Conservation (phyloP, 2,888 invertebrate species). For the Macrosoma leucophasiata region DNA sequence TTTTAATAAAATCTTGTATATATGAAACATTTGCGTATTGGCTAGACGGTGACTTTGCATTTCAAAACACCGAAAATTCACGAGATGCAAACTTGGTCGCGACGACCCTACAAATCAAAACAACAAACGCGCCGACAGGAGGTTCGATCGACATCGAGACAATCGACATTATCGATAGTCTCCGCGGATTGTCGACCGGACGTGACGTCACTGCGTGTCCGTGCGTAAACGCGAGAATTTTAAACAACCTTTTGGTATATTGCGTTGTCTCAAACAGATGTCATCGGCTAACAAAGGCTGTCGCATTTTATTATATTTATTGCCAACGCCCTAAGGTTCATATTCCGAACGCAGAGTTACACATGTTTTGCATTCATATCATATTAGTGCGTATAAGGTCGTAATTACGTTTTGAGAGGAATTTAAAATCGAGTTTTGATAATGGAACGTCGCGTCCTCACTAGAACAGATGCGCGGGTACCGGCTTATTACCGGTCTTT, state of each 20-base stretch:
- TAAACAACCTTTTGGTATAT: constrained; percentile 68
- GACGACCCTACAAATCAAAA: constrained; percentile 61
- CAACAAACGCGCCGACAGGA: constrained; percentile 67
- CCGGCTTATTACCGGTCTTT: constrained; percentile 3
- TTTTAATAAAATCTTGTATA: too few relatives aligned
- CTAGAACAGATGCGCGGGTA: constrained; percentile 7
- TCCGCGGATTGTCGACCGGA: constrained; percentile 52
- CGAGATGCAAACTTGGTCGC: constrained; percentile 50
- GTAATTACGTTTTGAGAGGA: constrained; percentile 51
- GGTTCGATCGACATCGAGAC: constrained; percentile 59
- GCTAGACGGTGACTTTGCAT: constrained; percentile 19
- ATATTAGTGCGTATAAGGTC: constrained; percentile 56
- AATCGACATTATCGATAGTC: constrained; percentile 43
- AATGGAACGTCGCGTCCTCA: constrained; percentile 3
- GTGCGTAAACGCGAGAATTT: constrained; percentile 69
- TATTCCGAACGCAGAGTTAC: constrained; percentile 30
- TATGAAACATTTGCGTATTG: too few relatives aligned
- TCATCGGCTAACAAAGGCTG: constrained; percentile 50
- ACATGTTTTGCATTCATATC: constrained; percentile 58
- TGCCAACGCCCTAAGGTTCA: constrained; percentile 38
- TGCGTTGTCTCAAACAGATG: constrained; percentile 59
- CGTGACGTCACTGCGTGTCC: constrained; percentile 60
- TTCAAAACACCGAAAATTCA: constrained; percentile 33
- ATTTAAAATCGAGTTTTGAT: constrained; percentile 43
- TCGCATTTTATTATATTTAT: constrained; percentile 32